Conservation (phyloP, 2,888 invertebrate genomes). For the Octodonta nipae region DNA sequence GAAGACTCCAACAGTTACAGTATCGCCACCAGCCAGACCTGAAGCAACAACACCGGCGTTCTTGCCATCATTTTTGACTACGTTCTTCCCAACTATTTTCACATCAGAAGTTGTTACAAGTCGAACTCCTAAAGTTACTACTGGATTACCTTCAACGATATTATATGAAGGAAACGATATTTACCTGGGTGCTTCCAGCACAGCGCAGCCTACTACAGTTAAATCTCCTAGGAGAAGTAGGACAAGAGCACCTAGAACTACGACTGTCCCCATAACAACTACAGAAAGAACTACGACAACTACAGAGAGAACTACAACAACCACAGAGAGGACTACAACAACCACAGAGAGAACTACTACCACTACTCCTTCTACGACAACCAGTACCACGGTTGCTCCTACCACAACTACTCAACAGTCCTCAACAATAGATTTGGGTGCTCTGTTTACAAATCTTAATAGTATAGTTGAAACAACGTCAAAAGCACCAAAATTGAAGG, state of each 20-base stretch:
- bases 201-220: not conserved
- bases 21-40: slow-evolving; percentile 12
- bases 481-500: slow-evolving; percentile 21
- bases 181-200: not conserved
- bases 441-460: no score
- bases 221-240: not conserved
- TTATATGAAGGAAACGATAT: not conserved
- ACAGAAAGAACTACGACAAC: slow-evolving; percentile 4
- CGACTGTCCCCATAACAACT: slow-evolving; percentile 5
- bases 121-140: slow-evolving; percentile 12
- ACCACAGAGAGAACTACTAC: slow-evolving; percentile 5
- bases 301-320: slow-evolving; percentile 6
- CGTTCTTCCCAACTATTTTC: slow-evolving; percentile 21
- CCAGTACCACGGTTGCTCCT: slow-evolving; percentile 6
- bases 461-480: no score
- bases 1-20: slow-evolving; percentile 9
- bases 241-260: not conserved
- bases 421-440: no score
- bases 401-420: not conserved
- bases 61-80: slow-evolving; percentile 28
- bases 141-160: slow-evolving; percentile 4
- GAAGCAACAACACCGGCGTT: slow-evolving; percentile 17
- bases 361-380: slow-evolving; percentile 6
- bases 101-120: slow-evolving; percentile 12
- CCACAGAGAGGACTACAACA: slow-evolving; percentile 5